These are phyloP conservation scores for Drymonia ruficornis DNA, from an alignment of 2,888 invertebrate species.

Conservation along the genomic window DNA sequence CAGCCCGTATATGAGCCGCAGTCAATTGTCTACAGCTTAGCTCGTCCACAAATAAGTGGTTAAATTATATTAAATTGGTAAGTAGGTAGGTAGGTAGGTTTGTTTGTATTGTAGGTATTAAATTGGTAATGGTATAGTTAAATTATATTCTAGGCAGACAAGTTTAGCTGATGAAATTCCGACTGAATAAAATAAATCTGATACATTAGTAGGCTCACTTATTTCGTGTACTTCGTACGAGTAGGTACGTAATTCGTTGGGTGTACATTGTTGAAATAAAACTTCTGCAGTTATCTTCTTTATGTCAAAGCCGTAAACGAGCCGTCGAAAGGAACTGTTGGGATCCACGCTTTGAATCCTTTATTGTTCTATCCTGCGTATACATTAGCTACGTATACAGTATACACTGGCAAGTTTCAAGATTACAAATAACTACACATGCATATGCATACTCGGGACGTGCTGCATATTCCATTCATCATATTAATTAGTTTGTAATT, in stretches of 20 bases:
- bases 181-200: no score
- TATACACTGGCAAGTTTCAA: not conserved
- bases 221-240: not conserved
- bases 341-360: slow-evolving; percentile 29
- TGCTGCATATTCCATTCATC: slow-evolving; percentile 17
- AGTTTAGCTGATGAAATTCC: no score
- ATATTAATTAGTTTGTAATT: slow-evolving; percentile 12
- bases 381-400: slow-evolving; percentile 9
- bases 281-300: not conserved
- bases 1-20: no score
- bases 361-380: slow-evolving; percentile 34
- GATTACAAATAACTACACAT: slow-evolving; percentile 15
- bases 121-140: no score
- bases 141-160: no score
- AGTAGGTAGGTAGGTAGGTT: no score
- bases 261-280: not conserved
- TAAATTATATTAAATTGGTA: no score
- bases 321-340: slow-evolving; percentile 31
- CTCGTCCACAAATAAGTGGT: no score
- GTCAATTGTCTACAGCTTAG: no score
- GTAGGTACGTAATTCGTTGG: not conserved
- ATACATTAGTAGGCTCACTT: no score
- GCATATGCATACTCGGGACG: slow-evolving; percentile 11
- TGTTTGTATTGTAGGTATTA: no score
- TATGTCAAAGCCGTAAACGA: slow-evolving; percentile 21